phyloP scores from a whole-genome alignment of 2,113 vertebrate genomes.

The Otocyon megalotis region DNA sequence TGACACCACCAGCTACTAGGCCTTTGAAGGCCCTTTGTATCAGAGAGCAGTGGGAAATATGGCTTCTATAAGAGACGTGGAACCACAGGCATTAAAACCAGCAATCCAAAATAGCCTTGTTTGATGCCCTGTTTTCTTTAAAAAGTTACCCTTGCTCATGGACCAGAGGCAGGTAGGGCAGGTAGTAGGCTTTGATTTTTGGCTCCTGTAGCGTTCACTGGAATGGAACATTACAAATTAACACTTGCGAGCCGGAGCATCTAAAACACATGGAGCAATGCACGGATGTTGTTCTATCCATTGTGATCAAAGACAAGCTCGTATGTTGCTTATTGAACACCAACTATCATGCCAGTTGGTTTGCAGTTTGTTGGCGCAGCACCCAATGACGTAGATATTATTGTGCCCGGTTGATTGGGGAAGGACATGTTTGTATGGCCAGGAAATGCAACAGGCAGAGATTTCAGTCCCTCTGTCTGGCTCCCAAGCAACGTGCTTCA shows the following conservation, averaged over 20 bases:
- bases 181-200: slow-evolving; percentile 64
- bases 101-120: slow-evolving; percentile 56
- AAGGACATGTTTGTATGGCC: background rate
- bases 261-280: background rate
- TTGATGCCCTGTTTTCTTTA: slow-evolving; percentile 57
- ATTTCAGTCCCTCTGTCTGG: background rate
- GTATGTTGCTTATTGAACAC: background rate
- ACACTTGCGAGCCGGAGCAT: slow-evolving; percentile 39
- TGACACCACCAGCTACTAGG: background rate
- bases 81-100: slow-evolving; percentile 62
- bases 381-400: background rate
- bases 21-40: slow-evolving; percentile 57
- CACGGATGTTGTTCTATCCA: background rate
- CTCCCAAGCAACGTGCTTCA: background rate
- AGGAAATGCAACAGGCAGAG: background rate
- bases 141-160: slow-evolving; percentile 61
- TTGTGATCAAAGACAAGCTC: background rate
- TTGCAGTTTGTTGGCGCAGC: background rate
- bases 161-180: slow-evolving; percentile 43
- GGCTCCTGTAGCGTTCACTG: slow-evolving; percentile 36
- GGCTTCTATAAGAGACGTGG: slow-evolving; percentile 38
- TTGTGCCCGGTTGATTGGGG: background rate
- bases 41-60: background rate
- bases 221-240: slow-evolving; percentile 47
- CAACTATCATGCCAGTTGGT: background rate